These are phyloP conservation scores for Ligdia adustata DNA, from an alignment of 2,888 invertebrate species.

Conservation along the genomic window DNA sequence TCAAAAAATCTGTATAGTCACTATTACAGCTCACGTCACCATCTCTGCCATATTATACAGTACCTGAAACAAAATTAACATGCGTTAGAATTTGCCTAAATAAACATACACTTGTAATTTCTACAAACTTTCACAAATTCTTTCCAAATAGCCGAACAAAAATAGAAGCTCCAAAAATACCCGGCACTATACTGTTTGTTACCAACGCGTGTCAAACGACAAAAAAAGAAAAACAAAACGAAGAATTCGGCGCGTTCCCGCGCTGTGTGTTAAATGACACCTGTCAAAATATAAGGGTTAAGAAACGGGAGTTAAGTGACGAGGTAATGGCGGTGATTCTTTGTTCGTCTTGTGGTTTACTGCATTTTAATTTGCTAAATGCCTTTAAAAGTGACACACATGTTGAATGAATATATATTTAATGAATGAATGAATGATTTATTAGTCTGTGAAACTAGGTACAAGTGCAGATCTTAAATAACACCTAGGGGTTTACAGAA, in stretches of 20 bases:
- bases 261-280: slow-evolving; percentile 54
- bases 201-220: slow-evolving; percentile 29
- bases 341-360: not conserved
- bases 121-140: slow-evolving; percentile 2
- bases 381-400: not conserved
- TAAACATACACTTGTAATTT: slow-evolving; percentile 2
- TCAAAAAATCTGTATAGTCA: too few species aligned
- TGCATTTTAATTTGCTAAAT: slow-evolving; percentile 6
- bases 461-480: too few species aligned
- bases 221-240: slow-evolving; percentile 39
- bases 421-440: too few species aligned
- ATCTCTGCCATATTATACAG: not conserved
- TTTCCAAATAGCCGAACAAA: slow-evolving; percentile 18
- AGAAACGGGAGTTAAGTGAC: slow-evolving; percentile 8
- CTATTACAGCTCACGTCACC: too few species aligned
- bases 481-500: too few species aligned
- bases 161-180: slow-evolving; percentile 21
- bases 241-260: slow-evolving; percentile 37
- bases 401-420: not conserved
- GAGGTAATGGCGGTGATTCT: slow-evolving; percentile 8
- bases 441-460: too few species aligned
- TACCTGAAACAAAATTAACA: slow-evolving; percentile 29
- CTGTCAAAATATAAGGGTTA: slow-evolving; percentile 58
- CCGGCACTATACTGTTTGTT: slow-evolving; percentile 20
- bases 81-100: not conserved